Conservation (phyloP, 2,797 vertebrate species). For the Cetoscarus ocellatus region DNA sequence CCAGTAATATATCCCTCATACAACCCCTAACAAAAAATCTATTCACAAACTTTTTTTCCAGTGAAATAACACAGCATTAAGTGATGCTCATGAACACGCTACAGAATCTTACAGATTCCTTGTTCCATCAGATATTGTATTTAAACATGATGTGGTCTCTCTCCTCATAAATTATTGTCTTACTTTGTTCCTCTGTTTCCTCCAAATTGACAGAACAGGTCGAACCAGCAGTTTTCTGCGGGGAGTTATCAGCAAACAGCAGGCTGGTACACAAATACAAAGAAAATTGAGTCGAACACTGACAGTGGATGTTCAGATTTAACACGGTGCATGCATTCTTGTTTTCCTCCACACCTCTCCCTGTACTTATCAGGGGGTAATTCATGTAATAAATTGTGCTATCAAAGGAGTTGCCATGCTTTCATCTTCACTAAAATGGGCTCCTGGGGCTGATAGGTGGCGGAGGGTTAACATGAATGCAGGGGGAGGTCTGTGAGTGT, state of each 20-base stretch:
- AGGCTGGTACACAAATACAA: slow-evolving; percentile 30
- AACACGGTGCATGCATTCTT: slow-evolving; percentile 49
- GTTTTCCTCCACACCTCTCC: slow-evolving; percentile 45
- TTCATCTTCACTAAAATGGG: slow-evolving; percentile 58
- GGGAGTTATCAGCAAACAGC: slow-evolving; percentile 38
- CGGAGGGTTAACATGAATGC: slow-evolving; percentile 44
- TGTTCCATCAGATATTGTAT: neutral
- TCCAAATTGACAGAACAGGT: slow-evolving; percentile 50
- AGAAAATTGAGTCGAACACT: slow-evolving; percentile 39
- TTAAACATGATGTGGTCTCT: slow-evolving; percentile 18
- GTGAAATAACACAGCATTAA: slow-evolving; percentile 12
- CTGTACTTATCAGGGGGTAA: slow-evolving; percentile 49
- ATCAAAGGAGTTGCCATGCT: slow-evolving; percentile 62
- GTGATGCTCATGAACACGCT: too few species aligned
- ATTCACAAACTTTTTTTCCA: neutral
- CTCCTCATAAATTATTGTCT: slow-evolving; percentile 30
- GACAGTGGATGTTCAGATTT: slow-evolving; percentile 38
- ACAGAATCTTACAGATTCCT: slow-evolving; percentile 10
- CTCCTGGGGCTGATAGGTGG: slow-evolving; percentile 42
- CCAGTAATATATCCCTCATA: neutral
- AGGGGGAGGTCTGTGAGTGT: slow-evolving; percentile 31
- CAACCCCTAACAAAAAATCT: neutral
- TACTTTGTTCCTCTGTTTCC: slow-evolving; percentile 47
- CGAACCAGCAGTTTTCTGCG: slow-evolving; percentile 42
- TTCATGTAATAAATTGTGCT: slow-evolving; percentile 62